Evolutionary conservation across 2,888 invertebrate species (phyloP).

Genomic region (Ctena decussata): DNA sequence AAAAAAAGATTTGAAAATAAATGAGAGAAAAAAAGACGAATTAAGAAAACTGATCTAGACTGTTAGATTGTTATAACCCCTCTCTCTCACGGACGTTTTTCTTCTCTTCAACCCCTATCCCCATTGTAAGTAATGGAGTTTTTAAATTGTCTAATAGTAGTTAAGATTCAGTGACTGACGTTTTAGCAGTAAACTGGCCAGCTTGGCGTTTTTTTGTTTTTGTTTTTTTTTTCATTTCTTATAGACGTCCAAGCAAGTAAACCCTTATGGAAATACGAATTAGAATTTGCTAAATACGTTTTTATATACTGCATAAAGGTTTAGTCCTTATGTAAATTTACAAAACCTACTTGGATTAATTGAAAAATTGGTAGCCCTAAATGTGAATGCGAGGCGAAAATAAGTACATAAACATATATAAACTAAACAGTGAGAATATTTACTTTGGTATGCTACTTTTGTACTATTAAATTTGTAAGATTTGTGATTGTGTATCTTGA

Average conservation of each 20-base stretch:
- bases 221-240: not conserved
- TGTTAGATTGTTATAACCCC: too few relatives aligned
- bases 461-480: too few relatives aligned
- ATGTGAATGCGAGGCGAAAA: not conserved
- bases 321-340: constrained; percentile 5
- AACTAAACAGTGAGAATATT: not conserved
- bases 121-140: not conserved
- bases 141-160: not conserved
- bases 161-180: not conserved
- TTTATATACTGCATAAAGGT: not conserved
- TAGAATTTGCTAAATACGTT: not conserved
- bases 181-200: not conserved
- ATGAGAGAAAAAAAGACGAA: too few relatives aligned
- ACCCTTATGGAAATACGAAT: not conserved
- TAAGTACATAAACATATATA: not conserved
- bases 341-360: constrained; percentile 7
- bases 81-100: too few relatives aligned
- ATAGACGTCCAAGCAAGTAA: not conserved
- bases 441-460: not conserved
- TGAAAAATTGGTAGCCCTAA: not conserved
- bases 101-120: not conserved
- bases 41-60: too few relatives aligned
- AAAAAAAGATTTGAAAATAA: too few relatives aligned
- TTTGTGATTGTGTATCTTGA: too few relatives aligned
- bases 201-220: not conserved